These are phyloP conservation scores for Drosophila sp. DNA, from an alignment of 1,140 invertebrate species.

Conservation along the genomic window DNA sequence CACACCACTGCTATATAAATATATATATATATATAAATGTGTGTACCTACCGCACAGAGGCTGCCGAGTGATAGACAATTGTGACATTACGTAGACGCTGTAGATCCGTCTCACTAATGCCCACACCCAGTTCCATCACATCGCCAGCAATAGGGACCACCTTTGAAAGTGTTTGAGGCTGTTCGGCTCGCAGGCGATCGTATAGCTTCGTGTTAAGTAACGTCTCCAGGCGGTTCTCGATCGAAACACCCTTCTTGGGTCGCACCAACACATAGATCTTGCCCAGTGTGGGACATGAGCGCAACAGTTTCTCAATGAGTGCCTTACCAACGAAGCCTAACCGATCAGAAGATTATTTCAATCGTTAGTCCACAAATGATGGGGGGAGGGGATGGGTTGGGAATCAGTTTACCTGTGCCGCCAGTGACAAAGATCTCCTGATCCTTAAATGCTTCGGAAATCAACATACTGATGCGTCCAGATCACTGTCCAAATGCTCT, in stretches of 20 bases:
- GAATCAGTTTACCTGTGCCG: constrained; percentile 85
- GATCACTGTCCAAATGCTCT: constrained; percentile 37
- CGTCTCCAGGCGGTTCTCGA: constrained; percentile 87
- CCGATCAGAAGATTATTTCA: neutral
- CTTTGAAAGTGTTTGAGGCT: constrained; percentile 87
- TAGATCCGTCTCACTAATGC: constrained; percentile 79
- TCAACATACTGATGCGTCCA: constrained; percentile 58
- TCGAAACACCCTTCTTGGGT: constrained; percentile 90
- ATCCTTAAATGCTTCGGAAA: constrained; percentile 86
- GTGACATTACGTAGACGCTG: constrained; percentile 88
- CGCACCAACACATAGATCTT: constrained; percentile 92
- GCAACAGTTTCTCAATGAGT: constrained; percentile 93
- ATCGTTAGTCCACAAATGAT: neutral
- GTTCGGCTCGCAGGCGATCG: constrained; percentile 84
- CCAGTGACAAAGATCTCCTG: constrained; percentile 89
- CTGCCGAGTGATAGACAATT: constrained; percentile 96
- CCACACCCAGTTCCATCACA: constrained; percentile 87
- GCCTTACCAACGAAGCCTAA: constrained; percentile 94
- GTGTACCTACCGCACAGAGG: constrained; percentile 89
- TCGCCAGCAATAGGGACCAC: constrained; percentile 92
- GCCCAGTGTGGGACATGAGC: constrained; percentile 88
- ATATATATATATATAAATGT: no score
- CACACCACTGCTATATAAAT: no score
- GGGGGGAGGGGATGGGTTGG: no score
- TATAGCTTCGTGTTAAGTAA: constrained; percentile 86